A percentile compares a stretch with the other conserved stretches of the same genome.
These are phyloP conservation scores for Pardalotus punctatus DNA, from an alignment of 2,113 vertebrate genomes.

Conservation along the genomic window DNA sequence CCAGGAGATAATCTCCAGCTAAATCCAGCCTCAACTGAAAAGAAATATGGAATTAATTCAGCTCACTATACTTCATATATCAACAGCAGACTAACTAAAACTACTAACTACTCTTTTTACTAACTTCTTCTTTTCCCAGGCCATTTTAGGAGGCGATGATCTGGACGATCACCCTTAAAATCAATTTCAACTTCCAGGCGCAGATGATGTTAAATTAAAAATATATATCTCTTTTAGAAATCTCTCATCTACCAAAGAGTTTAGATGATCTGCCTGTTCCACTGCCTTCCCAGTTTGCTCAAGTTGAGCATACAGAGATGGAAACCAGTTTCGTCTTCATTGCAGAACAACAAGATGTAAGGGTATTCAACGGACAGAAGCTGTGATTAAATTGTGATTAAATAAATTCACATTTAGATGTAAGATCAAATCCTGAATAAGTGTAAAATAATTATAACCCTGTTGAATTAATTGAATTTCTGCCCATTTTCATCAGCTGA, in stretches of 20 bases:
- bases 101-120: not conserved
- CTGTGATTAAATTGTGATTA: not conserved
- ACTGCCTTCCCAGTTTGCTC: not conserved
- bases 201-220: not conserved
- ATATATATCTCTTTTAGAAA: not conserved
- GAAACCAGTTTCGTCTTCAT: not conserved
- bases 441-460: not conserved
- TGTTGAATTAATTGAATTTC: not conserved
- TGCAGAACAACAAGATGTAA: not conserved
- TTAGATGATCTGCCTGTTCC: not conserved
- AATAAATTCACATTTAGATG: not conserved
- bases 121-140: not conserved
- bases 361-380: not conserved
- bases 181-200: not conserved
- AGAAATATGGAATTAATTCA: not conserved
- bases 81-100: not conserved
- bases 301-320: not conserved
- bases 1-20: conserved; percentile 13
- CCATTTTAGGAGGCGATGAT: not conserved
- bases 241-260: not conserved
- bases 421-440: not conserved
- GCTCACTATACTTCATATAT: not conserved
- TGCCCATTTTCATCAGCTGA: not conserved
- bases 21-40: not conserved
- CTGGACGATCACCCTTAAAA: not conserved